phyloP scores from a whole-genome alignment of 2,113 vertebrate species.

The Pluvialis apricaria region DNA sequence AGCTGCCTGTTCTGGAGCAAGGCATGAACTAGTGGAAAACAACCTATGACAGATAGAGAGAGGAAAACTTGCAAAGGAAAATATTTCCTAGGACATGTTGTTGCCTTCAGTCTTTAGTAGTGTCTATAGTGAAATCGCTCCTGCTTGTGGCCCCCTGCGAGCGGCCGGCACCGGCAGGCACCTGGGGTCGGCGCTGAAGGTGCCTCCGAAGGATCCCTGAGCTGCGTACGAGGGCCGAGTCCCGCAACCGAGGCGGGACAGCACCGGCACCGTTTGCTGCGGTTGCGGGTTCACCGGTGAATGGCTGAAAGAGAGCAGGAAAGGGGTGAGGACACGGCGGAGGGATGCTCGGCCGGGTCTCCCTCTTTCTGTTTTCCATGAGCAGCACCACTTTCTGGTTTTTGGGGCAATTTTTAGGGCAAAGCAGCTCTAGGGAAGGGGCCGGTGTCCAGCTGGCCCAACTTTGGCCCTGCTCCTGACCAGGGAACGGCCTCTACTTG shows the following conservation, averaged over 20 bases:
- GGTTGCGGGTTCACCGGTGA: rapidly evolving
- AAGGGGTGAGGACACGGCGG: not conserved
- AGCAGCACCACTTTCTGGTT: not conserved
- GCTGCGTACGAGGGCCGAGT: rapidly evolving
- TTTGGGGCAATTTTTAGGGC: not conserved
- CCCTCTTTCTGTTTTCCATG: rapidly evolving
- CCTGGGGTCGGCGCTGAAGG: rapidly evolving
- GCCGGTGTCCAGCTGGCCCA: not conserved
- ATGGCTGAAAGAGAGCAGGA: not conserved
- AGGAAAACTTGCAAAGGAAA: not conserved
- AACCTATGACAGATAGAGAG: not conserved
- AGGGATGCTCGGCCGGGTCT: too few relatives aligned
- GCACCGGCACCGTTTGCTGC: too few relatives aligned
- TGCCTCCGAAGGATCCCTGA: not conserved
- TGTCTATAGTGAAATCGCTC: not conserved
- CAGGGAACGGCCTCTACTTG: rapidly evolving
- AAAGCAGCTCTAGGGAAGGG: not conserved
- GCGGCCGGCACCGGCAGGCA: rapidly evolving
- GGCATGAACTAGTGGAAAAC: not conserved
- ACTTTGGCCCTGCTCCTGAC: not conserved
- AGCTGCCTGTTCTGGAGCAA: not conserved
- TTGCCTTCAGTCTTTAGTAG: not conserved
- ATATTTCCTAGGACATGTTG: rapidly evolving
- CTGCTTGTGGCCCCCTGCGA: not conserved
- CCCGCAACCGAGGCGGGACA: rapidly evolving